Conservation (phyloP, 2,888 invertebrate genomes). For the Callyntrura guangdongensis region DNA sequence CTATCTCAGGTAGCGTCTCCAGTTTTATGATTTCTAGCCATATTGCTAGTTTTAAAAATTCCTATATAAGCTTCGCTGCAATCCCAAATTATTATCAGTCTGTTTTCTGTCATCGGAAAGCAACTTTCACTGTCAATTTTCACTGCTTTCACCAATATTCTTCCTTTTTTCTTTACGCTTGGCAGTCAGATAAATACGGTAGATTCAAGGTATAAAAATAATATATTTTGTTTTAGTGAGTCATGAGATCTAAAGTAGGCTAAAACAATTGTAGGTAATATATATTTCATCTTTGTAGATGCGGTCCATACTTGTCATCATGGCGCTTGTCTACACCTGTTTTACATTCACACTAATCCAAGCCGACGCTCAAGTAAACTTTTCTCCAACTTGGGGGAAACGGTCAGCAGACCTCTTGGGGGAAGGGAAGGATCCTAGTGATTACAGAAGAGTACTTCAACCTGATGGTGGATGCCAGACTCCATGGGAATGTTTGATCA, state of each 20-base stretch:
- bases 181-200: too few relatives aligned
- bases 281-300: constrained; percentile 30
- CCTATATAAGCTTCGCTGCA: too few relatives aligned
- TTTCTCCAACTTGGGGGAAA: constrained; percentile 88
- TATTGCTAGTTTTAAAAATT: too few relatives aligned
- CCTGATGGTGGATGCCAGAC: constrained; percentile 81
- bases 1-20: too few relatives aligned
- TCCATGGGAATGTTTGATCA: constrained; percentile 80
- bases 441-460: constrained; percentile 67
- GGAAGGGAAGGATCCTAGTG: constrained; percentile 59
- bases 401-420: constrained; percentile 77
- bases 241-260: too few relatives aligned
- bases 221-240: too few relatives aligned
- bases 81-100: neutral
- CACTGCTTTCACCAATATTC: neutral
- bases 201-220: too few relatives aligned
- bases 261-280: too few relatives aligned
- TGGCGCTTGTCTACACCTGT: constrained; percentile 73
- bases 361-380: constrained; percentile 87
- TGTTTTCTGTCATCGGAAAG: neutral
- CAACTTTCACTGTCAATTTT: neutral
- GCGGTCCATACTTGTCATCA: constrained; percentile 62
- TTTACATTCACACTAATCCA: constrained; percentile 73
- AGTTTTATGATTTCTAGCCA: too few relatives aligned
- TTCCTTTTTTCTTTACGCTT: neutral